Percentiles rank a stretch among this genome's conserved stretches.
Evolutionary conservation across 2,113 vertebrate species (phyloP).

Genomic region (Pterophyllum scalare): DNA sequence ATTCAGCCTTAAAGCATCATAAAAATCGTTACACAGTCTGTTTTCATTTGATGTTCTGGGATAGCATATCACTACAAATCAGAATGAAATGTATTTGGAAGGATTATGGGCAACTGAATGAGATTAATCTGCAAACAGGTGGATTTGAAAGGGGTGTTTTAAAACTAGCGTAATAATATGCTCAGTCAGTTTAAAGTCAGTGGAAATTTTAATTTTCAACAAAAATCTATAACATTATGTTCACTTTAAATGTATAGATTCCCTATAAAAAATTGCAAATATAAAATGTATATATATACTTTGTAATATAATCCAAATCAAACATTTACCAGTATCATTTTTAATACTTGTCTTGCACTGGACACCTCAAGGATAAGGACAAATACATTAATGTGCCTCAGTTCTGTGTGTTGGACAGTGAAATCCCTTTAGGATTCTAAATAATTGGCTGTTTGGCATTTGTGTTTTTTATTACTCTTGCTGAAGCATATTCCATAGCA

Average conservation of each 20-base stretch:
- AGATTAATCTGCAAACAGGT: neutral
- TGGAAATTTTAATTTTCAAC: neutral
- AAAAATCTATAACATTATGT: neutral
- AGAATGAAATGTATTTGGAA: neutral
- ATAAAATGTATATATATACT: neutral
- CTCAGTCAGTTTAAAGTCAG: no score
- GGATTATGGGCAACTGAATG: neutral
- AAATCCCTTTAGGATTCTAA: conserved; percentile 68
- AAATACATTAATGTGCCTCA: neutral
- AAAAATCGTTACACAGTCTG: conserved; percentile 25
- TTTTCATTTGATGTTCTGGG: neutral
- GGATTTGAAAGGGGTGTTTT: neutral
- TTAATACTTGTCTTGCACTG: neutral
- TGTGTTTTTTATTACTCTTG: conserved; percentile 53
- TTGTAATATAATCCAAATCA: neutral
- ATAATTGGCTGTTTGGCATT: conserved; percentile 79
- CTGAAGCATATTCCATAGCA: conserved; percentile 40
- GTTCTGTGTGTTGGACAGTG: conserved; percentile 42
- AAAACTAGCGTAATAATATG: neutral
- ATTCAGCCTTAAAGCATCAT: conserved; percentile 9
- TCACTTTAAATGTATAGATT: neutral
- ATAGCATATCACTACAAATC: neutral
- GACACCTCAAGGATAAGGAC: conserved; percentile 21
- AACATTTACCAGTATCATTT: neutral
- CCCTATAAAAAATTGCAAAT: neutral